phyloP scores from a whole-genome alignment of 1,140 invertebrate genomes.

The Macrobrachium rosenbergii region DNA sequence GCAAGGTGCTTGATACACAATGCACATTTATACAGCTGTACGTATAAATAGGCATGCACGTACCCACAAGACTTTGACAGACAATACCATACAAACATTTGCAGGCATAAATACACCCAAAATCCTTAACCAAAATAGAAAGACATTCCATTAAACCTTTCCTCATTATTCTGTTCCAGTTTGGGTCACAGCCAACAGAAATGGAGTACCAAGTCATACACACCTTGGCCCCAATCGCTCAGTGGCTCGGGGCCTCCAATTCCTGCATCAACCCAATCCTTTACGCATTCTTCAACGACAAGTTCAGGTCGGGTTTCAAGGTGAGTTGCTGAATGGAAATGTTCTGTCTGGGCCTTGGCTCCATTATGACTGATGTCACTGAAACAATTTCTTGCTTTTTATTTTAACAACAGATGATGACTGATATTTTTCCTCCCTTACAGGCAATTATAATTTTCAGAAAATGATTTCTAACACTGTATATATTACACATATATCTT shows the following conservation, averaged over 20 bases:
- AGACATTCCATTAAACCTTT: background rate
- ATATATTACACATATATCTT: too few relatives aligned
- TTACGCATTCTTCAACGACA: constrained; percentile 98
- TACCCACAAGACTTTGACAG: too few relatives aligned
- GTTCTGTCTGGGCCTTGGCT: background rate
- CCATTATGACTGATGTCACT: background rate
- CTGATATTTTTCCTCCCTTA: too few relatives aligned
- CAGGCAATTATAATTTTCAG: too few relatives aligned
- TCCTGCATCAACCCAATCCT: constrained; percentile 97
- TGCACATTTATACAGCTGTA: too few relatives aligned
- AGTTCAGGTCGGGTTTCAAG: constrained; percentile 92
- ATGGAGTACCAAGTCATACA: constrained; percentile 84
- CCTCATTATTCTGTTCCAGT: constrained; percentile 3
- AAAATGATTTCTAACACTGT: too few relatives aligned
- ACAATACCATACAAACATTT: too few relatives aligned
- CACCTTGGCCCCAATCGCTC: constrained; percentile 88
- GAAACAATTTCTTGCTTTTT: background rate
- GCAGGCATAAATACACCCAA: background rate
- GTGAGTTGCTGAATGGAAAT: constrained; percentile 72
- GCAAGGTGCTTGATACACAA: too few relatives aligned
- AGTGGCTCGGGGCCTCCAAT: constrained; percentile 96
- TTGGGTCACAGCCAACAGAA: constrained; percentile 54
- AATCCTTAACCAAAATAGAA: background rate
- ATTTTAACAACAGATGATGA: background rate
- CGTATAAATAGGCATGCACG: too few relatives aligned